These are phyloP conservation scores for Orientallactaga bullata DNA, from an alignment of 2,113 vertebrate species.

Conservation along the genomic window DNA sequence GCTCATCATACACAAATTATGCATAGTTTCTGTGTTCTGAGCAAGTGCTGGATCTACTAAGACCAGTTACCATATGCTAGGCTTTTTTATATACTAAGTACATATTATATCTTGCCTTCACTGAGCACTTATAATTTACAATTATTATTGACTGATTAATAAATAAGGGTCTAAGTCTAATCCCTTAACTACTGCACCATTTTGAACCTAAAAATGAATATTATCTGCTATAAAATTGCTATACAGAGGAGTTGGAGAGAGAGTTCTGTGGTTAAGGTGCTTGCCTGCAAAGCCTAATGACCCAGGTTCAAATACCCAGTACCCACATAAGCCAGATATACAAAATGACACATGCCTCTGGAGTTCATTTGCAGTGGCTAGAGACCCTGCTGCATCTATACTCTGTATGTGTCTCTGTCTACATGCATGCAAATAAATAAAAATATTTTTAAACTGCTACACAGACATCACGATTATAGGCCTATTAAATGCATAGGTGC, in stretches of 20 bases:
- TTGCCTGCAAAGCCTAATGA: no score
- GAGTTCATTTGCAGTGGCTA: no score
- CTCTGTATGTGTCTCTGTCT: no score
- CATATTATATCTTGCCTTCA: neutral
- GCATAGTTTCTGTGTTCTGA: neutral
- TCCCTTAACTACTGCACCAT: neutral
- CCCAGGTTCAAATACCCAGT: no score
- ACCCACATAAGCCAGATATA: no score
- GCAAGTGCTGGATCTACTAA: neutral
- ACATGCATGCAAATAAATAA: no score
- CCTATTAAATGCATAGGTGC: neutral
- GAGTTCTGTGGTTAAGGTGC: no score
- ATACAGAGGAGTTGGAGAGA: neutral
- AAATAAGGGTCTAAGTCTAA: neutral
- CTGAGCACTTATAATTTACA: neutral
- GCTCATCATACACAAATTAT: constrained; percentile 5
- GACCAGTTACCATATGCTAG: neutral
- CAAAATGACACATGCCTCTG: no score
- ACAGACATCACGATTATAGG: neutral
- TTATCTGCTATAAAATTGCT: constrained; percentile 22
- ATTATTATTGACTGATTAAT: neutral
- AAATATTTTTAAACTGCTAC: no score
- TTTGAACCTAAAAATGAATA: constrained; percentile 32
- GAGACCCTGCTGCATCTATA: no score
- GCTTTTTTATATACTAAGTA: neutral